Base-by-base conservation (phyloP, 2,888 invertebrate genomes). In the Ischnura elegans region DNA sequence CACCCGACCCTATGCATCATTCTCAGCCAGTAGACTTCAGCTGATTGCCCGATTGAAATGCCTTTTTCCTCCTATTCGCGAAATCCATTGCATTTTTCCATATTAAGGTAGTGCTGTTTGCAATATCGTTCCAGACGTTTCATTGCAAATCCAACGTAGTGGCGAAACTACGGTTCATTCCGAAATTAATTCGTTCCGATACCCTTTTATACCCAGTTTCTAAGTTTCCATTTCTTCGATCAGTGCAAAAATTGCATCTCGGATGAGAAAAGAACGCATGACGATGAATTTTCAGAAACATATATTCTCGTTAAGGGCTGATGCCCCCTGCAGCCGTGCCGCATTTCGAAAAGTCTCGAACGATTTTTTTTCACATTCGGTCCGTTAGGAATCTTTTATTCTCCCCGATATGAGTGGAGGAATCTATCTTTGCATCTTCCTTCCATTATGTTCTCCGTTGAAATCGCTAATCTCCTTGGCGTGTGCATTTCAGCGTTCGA, bases 401-500 rank as follows among this genome's bases (percentile, higher is more conserved):
- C n/a, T 16, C 13, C 19, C n/a, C 29, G 1, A 13, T 36, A 0
- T n/a, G 76, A 36, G 76, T 36, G 16, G 29, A 76, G 76, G 76
- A 76, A 76, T 76, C 76, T 36, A 76, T 76, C 36, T 13, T 10
- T 13, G 10, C 76, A 76, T 61, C 61, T 61, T 61, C n/a, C 0
- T 51, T n/a, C 61, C 61, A 61, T 76, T 76, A 10, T 36, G 36
- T 36, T 61, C 76, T 76, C 76, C 45, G 43, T 25, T 45, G 45
- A 10, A 46, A 46, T 86, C 86, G 43, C 46, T 86, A 86, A 86
- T 86, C 86, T 46, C n/a, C 45, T 46, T 86, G 45, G 43, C 86
- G 86, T n/a, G 46, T 86, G 86, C 86, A 86, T 86, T 86, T 45
- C n/a, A 45, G 86, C 86, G 86, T 76, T 76, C 76, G 76, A 25